Evolutionary conservation across 2,113 vertebrate genomes (phyloP).

Genomic region (Picathartes gymnocephalus): DNA sequence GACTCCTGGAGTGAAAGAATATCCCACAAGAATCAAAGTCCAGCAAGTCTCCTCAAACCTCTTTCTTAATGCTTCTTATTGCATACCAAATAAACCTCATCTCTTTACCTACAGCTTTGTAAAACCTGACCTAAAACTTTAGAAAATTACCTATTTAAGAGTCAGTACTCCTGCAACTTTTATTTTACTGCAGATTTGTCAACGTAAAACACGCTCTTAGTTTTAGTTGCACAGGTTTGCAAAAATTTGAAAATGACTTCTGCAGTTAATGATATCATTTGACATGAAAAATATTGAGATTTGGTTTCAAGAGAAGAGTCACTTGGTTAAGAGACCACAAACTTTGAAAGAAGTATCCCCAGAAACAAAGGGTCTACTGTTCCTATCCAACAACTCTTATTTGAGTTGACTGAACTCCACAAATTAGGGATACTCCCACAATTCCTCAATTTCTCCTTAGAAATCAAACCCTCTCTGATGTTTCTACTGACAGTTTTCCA

Average conservation of each 20-base stretch:
- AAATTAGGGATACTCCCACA: background rate
- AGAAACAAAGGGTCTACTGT: background rate
- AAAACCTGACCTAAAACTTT: background rate
- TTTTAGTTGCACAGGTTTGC: background rate
- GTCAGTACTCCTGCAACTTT: background rate
- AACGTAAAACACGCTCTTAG: background rate
- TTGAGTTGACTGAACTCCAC: background rate
- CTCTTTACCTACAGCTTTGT: background rate
- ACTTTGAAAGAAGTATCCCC: background rate
- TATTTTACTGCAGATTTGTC: background rate
- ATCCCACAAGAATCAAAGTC: background rate
- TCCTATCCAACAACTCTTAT: background rate
- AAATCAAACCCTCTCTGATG: background rate
- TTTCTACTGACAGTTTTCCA: background rate
- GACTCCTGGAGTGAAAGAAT: background rate
- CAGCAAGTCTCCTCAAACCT: background rate
- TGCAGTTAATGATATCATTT: background rate
- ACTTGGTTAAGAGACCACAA: background rate
- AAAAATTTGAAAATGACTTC: background rate
- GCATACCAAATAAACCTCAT: background rate
- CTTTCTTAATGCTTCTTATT: background rate
- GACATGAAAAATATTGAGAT: accelerated
- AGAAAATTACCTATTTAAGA: background rate
- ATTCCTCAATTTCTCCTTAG: background rate
- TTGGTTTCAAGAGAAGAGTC: background rate